These are phyloP conservation scores for Lophotis ruficrista DNA, from an alignment of 2,113 vertebrate genomes.

Conservation along the genomic window DNA sequence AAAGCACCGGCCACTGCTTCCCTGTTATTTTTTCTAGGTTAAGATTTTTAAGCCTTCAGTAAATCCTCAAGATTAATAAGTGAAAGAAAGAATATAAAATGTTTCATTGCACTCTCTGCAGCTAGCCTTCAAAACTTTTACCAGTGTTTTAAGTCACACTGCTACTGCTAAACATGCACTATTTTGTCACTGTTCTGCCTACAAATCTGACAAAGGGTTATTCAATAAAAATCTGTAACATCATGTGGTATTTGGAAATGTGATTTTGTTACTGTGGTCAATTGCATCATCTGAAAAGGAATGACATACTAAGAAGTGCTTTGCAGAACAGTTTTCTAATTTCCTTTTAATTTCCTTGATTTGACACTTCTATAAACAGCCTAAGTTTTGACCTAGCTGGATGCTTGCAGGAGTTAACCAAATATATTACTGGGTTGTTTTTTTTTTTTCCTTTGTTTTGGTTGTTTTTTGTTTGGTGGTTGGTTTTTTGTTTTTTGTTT, in stretches of 20 bases:
- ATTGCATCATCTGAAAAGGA: neutral
- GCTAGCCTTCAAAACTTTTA: neutral
- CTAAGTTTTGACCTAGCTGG: neutral
- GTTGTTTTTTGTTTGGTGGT: no score
- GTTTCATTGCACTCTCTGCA: neutral
- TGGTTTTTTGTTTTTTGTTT: no score
- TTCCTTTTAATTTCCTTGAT: neutral
- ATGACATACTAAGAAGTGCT: neutral
- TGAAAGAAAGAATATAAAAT: neutral
- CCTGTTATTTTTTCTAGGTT: neutral
- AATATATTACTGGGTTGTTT: rapidly evolving
- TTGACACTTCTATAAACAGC: neutral
- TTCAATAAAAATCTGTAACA: neutral
- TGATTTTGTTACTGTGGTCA: neutral
- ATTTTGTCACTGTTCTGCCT: neutral
- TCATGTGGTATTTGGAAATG: neutral
- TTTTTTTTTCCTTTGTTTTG: no score
- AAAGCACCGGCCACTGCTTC: neutral
- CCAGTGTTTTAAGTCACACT: neutral
- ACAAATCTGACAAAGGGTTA: neutral
- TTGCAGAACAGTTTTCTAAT: neutral
- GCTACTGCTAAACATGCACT: neutral
- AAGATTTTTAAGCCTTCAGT: neutral
- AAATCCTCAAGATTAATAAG: slow-evolving; percentile 13
- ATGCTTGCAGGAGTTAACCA: neutral